Base-by-base conservation (phyloP, 1,140 invertebrate genomes). In the Zaprionus taronus region DNA sequence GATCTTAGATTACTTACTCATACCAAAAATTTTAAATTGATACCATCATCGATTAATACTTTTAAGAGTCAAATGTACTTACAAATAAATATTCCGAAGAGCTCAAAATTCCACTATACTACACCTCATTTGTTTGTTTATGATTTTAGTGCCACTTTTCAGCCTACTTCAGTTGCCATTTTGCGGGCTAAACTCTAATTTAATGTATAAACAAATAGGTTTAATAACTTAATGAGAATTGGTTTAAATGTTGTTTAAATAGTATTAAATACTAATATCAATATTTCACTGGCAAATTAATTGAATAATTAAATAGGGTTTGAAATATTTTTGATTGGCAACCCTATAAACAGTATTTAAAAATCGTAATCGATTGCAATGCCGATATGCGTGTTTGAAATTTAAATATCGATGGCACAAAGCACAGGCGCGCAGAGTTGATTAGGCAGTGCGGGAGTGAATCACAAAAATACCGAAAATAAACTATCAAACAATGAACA, bases 331-430 rank as follows among this genome's bases (percentile, higher is more conserved):
- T 31, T n/a, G 24, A 12, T 22, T 55, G 15, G 7, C 15, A 7
- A 7, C 41, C 6, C 41, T 5, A 15, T 5, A 15, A 38, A 5
- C 14, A 15, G 14, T 38, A 15, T 14, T 44, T n/a, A 47, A 17
- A 44, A 47, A 47, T 47, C 7, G n/a, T 3, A n/a, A n/a, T 1
- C 41, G 47, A 49, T 49, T 49, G 20, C 20, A 9, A 20, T 51
- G 47, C n/a, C 12, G 5, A 71, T 80, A 55, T 72, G 73, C 69
- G 69, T 79, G 68, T 78, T 47, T 63, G 66, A 90, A 71, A 90
- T 90, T 81, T 77, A 69, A 90, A 90, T 90, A 90, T 85, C 89
- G 85, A 79, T 90, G 77, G 82, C 24, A 70, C 61, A 26, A 17
- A 2, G 55, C 53, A 72, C 69, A 91, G 85, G 85, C 76, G 81